Evolutionary conservation across 2,113 vertebrate genomes (phyloP), one percentile per base, ranked within the genome.

Genomic region (Channa argus): DNA sequence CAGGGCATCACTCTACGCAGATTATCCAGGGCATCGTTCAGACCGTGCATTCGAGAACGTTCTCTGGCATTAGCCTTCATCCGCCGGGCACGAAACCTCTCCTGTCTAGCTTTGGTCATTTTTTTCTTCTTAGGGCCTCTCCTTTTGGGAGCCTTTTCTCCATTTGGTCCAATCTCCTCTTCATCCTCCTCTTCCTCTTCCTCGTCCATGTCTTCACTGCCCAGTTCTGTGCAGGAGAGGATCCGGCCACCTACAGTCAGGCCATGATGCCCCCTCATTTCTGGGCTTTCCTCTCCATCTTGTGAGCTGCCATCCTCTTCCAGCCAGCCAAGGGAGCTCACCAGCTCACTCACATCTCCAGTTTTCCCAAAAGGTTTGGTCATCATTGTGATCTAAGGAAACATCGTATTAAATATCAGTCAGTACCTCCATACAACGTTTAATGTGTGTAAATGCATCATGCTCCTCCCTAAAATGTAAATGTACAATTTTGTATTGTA

Each of bases 91-190:
- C 96, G 94, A 89, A 98, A 97, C 62, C 98, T 77, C 83, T 99
- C 98, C 84, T 97, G 64, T 73, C 98, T 94, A 0, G 96, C 97
- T 94, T 98, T 99, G 63, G 97, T 98, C 97, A 99, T 97, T 83
- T 98, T 98, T 95, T 99, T 99, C 95, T 96, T 99, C 92, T 98
- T 99, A 4, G 98, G 98, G 13, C 98, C 98, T 63, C 97, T 95
- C 51, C 97, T 94, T 84, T 97, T 98, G 2, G 98, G 96, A 58
- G 92, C 95, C 4, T 94, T 92, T 45, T 94, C 96, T 69, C 95
- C 95, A 53, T 95, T 92, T 12, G 83, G 83, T 55, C 93, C 95
- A 3, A 86, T 84, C 0, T 94, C 94, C 0, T 94, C 95, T 0
- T 96, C 96, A 0, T 96, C 96, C 0, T 96, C 95, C 0, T 96